These are phyloP conservation scores for Entosphenus tridentatus DNA, from an alignment of 2,113 vertebrate genomes.

Conservation along the genomic window DNA sequence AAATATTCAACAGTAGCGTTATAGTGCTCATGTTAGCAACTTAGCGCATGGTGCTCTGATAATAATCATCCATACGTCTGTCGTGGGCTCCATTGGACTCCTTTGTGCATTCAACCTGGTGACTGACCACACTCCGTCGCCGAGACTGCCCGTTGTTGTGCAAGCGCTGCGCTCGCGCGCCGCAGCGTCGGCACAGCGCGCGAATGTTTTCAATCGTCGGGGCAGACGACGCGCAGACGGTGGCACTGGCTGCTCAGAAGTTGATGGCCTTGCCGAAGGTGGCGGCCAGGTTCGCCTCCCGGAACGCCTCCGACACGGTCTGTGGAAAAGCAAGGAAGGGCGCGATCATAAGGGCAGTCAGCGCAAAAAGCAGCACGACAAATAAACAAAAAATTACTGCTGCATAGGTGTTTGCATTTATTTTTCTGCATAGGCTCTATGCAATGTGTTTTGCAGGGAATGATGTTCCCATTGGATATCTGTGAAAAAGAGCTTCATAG, in stretches of 20 bases:
- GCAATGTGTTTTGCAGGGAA: neutral
- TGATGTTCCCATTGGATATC: neutral
- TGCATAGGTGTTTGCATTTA: neutral
- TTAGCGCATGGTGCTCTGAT: no score
- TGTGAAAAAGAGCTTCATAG: no score
- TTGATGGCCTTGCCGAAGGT: slow-evolving; percentile 95
- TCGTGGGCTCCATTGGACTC: no score
- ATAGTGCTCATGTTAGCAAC: no score
- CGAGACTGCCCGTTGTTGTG: no score
- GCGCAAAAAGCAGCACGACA: no score
- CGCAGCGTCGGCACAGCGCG: neutral
- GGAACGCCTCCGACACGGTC: slow-evolving; percentile 96
- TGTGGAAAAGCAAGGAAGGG: slow-evolving; percentile 18
- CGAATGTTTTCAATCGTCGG: neutral
- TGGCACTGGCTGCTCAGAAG: slow-evolving; percentile 30
- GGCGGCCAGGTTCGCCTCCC: slow-evolving; percentile 90
- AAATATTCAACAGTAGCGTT: no score
- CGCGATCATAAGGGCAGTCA: neutral
- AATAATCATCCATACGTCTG: no score
- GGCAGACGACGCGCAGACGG: neutral
- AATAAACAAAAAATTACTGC: no score
- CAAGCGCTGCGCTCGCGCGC: neutral
- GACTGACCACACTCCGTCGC: no score
- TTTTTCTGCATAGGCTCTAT: neutral
- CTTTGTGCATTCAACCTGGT: no score